phyloP scores from a whole-genome alignment of 2,797 vertebrate species.

The Pangasius krempfi region DNA sequence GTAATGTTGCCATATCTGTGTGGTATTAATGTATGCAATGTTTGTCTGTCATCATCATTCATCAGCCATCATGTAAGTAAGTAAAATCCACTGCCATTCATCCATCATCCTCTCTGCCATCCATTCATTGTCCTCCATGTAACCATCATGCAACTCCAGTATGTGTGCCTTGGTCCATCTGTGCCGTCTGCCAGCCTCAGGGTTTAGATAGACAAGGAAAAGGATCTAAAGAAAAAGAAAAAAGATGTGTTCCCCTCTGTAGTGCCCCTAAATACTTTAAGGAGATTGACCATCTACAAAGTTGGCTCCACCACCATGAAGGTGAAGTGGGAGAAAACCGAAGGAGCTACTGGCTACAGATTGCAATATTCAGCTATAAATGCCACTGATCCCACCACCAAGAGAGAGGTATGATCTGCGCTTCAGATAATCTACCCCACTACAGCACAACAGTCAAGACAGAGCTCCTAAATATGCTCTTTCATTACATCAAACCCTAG shows the following conservation, averaged over 20 bases:
- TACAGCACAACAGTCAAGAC: background rate
- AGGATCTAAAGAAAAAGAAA: constrained; percentile 48
- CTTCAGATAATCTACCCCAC: constrained; percentile 8
- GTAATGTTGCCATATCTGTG: constrained; percentile 32
- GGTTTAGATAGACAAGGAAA: constrained; percentile 33
- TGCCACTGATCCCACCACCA: constrained; percentile 75
- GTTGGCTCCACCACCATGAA: constrained; percentile 86
- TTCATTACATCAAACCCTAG: background rate
- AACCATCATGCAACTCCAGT: constrained; percentile 33
- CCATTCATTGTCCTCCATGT: constrained; percentile 38
- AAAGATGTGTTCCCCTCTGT: constrained; percentile 57
- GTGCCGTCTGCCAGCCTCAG: constrained; percentile 17
- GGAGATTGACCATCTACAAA: constrained; percentile 86
- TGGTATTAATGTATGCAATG: constrained; percentile 29
- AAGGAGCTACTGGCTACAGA: constrained; percentile 86
- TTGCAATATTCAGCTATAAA: constrained; percentile 86
- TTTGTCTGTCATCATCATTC: constrained; percentile 46
- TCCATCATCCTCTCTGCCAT: constrained; percentile 32
- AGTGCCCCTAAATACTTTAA: constrained; percentile 87
- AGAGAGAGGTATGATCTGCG: constrained; percentile 83
- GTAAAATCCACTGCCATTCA: constrained; percentile 29
- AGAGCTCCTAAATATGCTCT: constrained; percentile 3
- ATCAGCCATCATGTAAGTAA: constrained; percentile 36
- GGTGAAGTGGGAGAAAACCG: constrained; percentile 85
- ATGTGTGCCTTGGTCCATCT: constrained; percentile 42